Base-by-base conservation (phyloP, 64 coral and sea anemone species). In the Dendronephthya gigantea region DNA sequence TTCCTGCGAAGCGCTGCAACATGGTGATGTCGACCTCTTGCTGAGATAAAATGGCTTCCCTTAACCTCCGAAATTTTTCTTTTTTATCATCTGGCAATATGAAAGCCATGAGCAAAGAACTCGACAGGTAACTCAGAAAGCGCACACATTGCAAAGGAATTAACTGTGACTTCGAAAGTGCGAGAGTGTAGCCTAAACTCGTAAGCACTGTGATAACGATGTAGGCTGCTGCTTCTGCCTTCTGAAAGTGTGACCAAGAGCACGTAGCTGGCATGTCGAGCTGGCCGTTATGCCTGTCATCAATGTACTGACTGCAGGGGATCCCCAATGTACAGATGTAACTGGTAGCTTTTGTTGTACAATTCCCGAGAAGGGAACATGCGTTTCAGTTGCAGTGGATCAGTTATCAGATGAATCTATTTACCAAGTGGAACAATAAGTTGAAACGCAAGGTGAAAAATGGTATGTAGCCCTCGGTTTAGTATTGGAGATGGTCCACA, bases 41-140 rank as follows among this genome's bases (percentile, higher is more conserved):
- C 83, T 85, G 48, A 50, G 47, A 52, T 27, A 85, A 85, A 50
- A 85, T 58, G 45, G 23, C n/a, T 32, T 85, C 83, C 11, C 83
- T 10, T 28, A 85, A 58, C 11, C 2, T 49, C 7, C 15, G 29
- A 5, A 48, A 84, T 25, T 27, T 23, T 17, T 2, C n/a, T 7
- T 3, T 31, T 33, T 8, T 82, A 37, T 82, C 81, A 9, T 82
- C 31, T 82, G 81, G 50, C 23, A 55, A 55, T n/a, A n/a, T n/a
- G n/a, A n/a, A n/a, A n/a, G n/a, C n/a, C n/a, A n/a, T n/a, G n/a
- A n/a, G n/a, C n/a, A 55, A 55, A 55, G 50, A 55, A 55, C 23
- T 55, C 23, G 50, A 55, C 50, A 55, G 23, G 50, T 55, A 55
- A 9, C 50, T 23, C 50, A 55, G 50, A 55, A 55, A 55, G 9